Conservation (phyloP, 2,888 invertebrate genomes). For the Blomia tropicalis region DNA sequence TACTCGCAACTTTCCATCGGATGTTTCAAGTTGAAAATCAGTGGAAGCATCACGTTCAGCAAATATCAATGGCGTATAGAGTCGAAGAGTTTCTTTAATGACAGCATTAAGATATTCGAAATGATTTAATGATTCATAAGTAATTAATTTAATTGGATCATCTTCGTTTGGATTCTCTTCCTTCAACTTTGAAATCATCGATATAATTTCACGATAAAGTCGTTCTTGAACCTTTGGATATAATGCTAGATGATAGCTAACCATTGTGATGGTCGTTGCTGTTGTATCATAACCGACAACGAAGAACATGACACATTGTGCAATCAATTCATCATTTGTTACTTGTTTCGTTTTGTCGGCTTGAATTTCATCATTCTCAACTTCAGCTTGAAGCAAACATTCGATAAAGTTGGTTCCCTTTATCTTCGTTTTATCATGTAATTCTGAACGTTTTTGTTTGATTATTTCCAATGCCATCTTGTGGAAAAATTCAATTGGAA, state of each 20-base stretch:
- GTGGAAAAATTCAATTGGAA: conserved; percentile 6
- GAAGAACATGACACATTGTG: conserved; percentile 32
- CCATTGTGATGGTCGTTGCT: conserved; percentile 29
- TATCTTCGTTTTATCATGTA: too few relatives aligned
- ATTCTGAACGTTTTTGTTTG: background rate
- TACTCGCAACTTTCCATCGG: background rate
- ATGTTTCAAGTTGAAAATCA: background rate
- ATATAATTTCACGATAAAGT: conserved; percentile 27
- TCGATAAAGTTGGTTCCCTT: conserved; percentile 21
- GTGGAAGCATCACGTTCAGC: background rate
- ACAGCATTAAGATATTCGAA: background rate
- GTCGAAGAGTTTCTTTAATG: background rate
- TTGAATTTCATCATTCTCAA: background rate
- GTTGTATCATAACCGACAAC: conserved; percentile 33
- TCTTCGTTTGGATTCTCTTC: background rate
- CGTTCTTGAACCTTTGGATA: conserved; percentile 31
- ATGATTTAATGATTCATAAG: background rate
- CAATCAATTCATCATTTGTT: conserved; percentile 30
- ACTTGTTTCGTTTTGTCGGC: conserved; percentile 28
- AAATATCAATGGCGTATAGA: background rate
- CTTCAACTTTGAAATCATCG: too few relatives aligned
- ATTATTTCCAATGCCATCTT: background rate
- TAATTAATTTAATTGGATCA: background rate
- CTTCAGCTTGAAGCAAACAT: conserved; percentile 22
- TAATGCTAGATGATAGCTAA: conserved; percentile 29